Percentiles rank a stretch among this genome's conserved stretches.
These are phyloP conservation scores for Cepaea hortensis DNA, from an alignment of 2,888 invertebrate genomes.

Conservation along the genomic window DNA sequence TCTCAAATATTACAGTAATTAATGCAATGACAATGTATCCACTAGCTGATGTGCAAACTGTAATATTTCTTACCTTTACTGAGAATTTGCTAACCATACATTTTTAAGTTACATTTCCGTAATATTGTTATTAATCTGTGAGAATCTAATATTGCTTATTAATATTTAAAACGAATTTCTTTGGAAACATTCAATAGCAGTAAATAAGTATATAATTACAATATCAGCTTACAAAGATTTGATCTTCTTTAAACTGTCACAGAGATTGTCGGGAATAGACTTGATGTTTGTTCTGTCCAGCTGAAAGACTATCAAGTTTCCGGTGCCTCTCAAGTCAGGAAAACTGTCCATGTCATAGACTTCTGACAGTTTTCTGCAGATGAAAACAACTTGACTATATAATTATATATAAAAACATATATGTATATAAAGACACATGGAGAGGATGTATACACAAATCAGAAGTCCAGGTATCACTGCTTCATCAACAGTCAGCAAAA, in stretches of 20 bases:
- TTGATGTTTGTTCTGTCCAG: constrained; percentile 88
- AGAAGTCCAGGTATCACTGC: too few species aligned
- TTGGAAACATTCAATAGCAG: background rate
- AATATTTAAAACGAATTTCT: too few species aligned
- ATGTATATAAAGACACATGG: background rate
- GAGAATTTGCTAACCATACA: too few species aligned
- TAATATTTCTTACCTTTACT: too few species aligned
- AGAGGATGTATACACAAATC: background rate
- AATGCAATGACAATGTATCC: too few species aligned
- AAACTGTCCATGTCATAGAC: constrained; percentile 86
- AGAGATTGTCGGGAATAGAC: constrained; percentile 85
- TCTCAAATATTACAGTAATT: too few species aligned
- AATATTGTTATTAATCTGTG: too few species aligned
- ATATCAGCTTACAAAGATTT: constrained; percentile 85
- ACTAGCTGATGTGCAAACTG: too few species aligned
- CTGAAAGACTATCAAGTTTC: constrained; percentile 86
- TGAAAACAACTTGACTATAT: background rate
- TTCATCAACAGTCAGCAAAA: too few species aligned
- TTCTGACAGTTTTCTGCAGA: constrained; percentile 88
- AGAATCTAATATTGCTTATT: too few species aligned
- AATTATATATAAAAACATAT: background rate
- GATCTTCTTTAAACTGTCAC: constrained; percentile 86
- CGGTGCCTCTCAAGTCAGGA: constrained; percentile 90
- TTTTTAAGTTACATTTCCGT: too few species aligned
- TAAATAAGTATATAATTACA: background rate